Base-by-base conservation (phyloP, 2,797 vertebrate species). In the Zalophus californianus region DNA sequence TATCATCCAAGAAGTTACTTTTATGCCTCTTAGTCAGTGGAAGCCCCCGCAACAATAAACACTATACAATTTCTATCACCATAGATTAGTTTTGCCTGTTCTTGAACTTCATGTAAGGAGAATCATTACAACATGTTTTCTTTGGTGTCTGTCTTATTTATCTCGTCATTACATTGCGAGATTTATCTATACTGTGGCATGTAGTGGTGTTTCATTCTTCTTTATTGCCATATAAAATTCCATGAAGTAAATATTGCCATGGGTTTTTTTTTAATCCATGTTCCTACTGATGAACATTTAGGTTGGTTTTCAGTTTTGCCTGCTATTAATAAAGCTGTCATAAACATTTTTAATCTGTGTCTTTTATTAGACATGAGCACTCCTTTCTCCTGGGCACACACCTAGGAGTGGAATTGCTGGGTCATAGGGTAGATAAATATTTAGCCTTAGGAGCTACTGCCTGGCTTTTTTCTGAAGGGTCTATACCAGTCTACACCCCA, bases 311-410 rank as follows among this genome's bases (percentile, higher is more conserved):
- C 13, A 70, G 2, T 66, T 96, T 70, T 84, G 29, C 25, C 21
- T 86, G 1, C 70, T 91, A 38, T 97, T 80, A 64, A 79, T 64
- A 87, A 91, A 93, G 70, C 12, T 35, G 16, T 89, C 62, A 44
- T 50, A 62, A 87, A 58, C 20, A 25, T 13, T 50, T 90, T 21
- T 21, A 64, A 64, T 58, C 32, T 54, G 7, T 73, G 20, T 50
- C 32, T 91, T 86, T 92, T 72, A 25, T 41, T 94, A 72, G 38
- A 82, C 15, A 56, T 27, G 62, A 79, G 23, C 50, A 27, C 41
- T 52, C 16, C 15, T 83, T 92, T 92, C 29, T 78, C 54, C 68
- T 50, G 58, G 32, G 44, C 7, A 15, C 35, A 7, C 9, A 50
- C 11, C 27, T 54, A 56, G 23, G 15, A 68, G n/a, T 68, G 5